Percentiles rank a stretch among this genome's conserved stretches.
Evolutionary conservation across 1,140 invertebrate genomes (phyloP).

Genomic region (Elymnias hypermnestra): DNA sequence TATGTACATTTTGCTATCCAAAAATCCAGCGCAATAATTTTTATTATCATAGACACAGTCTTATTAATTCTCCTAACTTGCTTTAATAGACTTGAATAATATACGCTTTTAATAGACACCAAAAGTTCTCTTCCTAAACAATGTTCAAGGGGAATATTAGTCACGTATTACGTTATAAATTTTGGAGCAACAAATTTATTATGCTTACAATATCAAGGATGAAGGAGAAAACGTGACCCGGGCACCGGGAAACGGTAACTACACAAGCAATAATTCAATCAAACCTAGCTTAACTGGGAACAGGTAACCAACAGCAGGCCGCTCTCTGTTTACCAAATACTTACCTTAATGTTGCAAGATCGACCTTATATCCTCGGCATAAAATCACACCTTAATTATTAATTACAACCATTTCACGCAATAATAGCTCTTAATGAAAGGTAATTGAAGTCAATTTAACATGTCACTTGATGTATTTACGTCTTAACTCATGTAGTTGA

Average conservation of each 20-base stretch:
- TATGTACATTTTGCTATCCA: no score
- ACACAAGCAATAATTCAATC: slow-evolving; percentile 70
- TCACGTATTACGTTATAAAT: slow-evolving; percentile 27
- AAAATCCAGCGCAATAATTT: no score
- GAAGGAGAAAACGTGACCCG: slow-evolving; percentile 41
- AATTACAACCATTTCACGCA: slow-evolving; percentile 9
- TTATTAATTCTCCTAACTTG: no score
- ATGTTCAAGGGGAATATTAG: slow-evolving; percentile 12
- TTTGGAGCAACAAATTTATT: slow-evolving; percentile 22
- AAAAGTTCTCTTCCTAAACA: slow-evolving; percentile 6
- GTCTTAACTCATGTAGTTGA: slow-evolving; percentile 1
- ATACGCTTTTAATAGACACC: no score
- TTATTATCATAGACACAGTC: no score
- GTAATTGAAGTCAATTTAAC: slow-evolving; percentile 12
- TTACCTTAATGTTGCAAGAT: slow-evolving; percentile 38
- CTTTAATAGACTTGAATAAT: no score
- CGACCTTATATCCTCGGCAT: slow-evolving; percentile 33
- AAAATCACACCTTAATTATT: slow-evolving; percentile 32
- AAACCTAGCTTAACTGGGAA: slow-evolving; percentile 49
- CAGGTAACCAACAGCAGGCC: slow-evolving; percentile 10
- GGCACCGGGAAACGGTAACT: slow-evolving; percentile 38
- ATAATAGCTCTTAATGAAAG: slow-evolving; percentile 21
- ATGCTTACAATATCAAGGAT: slow-evolving; percentile 27
- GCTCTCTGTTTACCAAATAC: slow-evolving; percentile 65
- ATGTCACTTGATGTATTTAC: slow-evolving; percentile 5